Percentiles rank a stretch among this genome's conserved stretches.
Conservation (phyloP, 2,888 invertebrate genomes). For the Lasioglossum marginatum region DNA sequence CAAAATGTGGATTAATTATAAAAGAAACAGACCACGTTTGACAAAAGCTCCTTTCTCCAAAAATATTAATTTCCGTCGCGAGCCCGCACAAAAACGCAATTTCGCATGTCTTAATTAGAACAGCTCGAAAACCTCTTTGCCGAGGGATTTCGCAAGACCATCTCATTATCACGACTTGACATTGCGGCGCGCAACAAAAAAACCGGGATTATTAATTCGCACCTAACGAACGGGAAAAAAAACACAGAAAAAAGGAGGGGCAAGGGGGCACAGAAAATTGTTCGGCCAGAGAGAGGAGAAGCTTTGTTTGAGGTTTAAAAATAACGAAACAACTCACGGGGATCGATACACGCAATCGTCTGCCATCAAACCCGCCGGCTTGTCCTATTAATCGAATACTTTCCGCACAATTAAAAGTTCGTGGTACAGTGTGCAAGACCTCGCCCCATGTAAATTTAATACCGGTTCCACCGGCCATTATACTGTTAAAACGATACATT, state of each 20-base stretch:
- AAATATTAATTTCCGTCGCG: background rate
- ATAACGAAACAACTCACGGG: conserved; percentile 36
- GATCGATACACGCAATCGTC: conserved; percentile 49
- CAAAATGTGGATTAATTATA: background rate
- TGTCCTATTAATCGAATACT: conserved; percentile 76
- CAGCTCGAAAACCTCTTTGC: background rate
- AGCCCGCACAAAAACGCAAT: background rate
- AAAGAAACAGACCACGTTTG: background rate
- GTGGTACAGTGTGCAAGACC: conserved; percentile 50
- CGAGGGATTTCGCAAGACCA: background rate
- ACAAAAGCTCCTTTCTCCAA: background rate
- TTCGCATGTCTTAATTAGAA: background rate
- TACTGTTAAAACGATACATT: conserved; percentile 67
- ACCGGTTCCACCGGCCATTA: conserved; percentile 68
- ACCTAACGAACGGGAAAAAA: background rate
- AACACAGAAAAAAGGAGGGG: background rate
- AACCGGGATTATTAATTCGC: conserved; percentile 11
- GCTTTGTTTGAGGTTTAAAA: conserved; percentile 31
- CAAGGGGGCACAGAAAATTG: background rate
- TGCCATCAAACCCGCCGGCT: conserved; percentile 46
- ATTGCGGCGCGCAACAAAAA: background rate
- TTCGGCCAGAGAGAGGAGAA: background rate
- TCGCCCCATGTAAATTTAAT: conserved; percentile 74
- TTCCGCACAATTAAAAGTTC: conserved; percentile 76
- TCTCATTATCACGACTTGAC: background rate